Percentiles rank a stretch among this genome's conserved stretches.
These are phyloP conservation scores for Leptinotarsa tumamoca DNA, from an alignment of 2,888 invertebrate species.

Conservation along the genomic window DNA sequence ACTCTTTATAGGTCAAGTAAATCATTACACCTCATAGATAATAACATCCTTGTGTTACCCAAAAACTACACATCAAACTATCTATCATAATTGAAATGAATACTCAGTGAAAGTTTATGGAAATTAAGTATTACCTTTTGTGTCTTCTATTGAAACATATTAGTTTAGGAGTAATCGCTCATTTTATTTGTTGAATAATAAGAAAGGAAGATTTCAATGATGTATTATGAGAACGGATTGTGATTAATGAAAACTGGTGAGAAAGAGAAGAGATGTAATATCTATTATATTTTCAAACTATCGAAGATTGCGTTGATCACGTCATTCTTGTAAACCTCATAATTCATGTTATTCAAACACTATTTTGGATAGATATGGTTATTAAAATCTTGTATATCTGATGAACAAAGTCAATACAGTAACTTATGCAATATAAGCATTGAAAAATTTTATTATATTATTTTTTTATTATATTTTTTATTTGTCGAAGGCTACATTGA, in stretches of 20 bases:
- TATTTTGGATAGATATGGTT: no score
- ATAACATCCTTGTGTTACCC: neutral
- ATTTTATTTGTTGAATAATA: constrained; percentile 8
- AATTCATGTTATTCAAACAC: no score
- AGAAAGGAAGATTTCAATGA: constrained; percentile 16
- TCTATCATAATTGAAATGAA: neutral
- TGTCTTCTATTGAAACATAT: constrained; percentile 6
- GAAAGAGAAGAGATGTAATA: neutral
- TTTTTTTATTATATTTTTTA: no score
- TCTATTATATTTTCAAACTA: neutral
- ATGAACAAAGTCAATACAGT: no score
- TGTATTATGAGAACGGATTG: constrained; percentile 1
- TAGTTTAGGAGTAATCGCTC: constrained; percentile 1
- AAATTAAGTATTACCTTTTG: constrained; percentile 7
- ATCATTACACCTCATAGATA: neutral
- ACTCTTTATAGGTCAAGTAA: no score
- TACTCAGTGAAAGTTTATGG: constrained; percentile 1
- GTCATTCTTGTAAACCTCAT: neutral
- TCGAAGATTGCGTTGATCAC: constrained; percentile 4
- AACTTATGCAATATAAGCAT: no score
- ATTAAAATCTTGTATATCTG: no score
- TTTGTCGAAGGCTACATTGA: no score
- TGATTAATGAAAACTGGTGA: neutral
- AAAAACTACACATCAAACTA: neutral
- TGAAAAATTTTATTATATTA: no score